Evolutionary conservation across 2,888 invertebrate species (phyloP).

Genomic region (Lycocerus yunnanus): DNA sequence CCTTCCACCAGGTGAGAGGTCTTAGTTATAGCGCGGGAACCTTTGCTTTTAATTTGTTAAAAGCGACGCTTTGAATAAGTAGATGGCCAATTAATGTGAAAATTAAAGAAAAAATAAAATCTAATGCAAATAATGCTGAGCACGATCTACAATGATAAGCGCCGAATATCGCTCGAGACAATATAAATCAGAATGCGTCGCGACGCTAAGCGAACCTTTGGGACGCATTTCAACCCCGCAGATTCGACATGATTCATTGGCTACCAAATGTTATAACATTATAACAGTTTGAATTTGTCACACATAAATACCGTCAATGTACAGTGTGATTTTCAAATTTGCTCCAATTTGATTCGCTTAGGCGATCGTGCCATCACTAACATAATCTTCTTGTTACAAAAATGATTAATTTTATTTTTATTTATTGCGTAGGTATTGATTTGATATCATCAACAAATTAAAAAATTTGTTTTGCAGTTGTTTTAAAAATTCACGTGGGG

Average conservation of each 20-base stretch:
- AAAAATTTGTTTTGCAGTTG: no score
- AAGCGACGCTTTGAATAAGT: background rate
- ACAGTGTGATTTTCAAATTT: background rate
- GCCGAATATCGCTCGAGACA: constrained; percentile 27
- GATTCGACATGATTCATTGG: constrained; percentile 45
- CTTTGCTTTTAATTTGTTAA: background rate
- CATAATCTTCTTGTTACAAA: no score
- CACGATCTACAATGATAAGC: constrained; percentile 35
- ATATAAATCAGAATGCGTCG: constrained; percentile 40
- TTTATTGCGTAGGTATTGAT: no score
- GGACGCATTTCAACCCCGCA: constrained; percentile 39
- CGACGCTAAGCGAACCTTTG: constrained; percentile 43
- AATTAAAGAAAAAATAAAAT: background rate
- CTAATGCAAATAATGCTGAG: constrained; percentile 26
- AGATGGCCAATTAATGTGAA: background rate
- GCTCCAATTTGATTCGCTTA: background rate
- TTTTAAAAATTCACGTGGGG: no score
- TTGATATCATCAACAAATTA: no score
- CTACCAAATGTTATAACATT: constrained; percentile 44
- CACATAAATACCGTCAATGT: background rate
- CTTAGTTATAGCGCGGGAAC: background rate
- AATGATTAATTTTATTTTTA: no score
- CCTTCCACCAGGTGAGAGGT: background rate
- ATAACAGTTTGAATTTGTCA: constrained; percentile 39
- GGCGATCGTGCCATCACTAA: background rate